A percentile compares a stretch with the other conserved stretches of the same genome.
phyloP scores from a whole-genome alignment of 2,797 vertebrate genomes.

The Helicolenus hilgendorfi region DNA sequence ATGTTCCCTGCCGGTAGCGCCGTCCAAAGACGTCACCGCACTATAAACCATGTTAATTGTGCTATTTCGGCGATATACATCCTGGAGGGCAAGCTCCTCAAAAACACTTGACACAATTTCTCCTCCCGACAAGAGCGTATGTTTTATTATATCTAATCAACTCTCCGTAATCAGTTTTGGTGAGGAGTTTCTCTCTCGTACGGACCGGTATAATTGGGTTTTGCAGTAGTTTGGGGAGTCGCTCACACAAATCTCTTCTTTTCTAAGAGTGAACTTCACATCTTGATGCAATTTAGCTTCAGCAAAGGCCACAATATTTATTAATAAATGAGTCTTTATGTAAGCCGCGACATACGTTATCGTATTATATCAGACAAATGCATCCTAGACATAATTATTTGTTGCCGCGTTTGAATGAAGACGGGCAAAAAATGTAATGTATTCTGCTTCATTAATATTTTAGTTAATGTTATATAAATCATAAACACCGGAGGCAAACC shows the following conservation, averaged over 20 bases:
- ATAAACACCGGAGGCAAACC: not conserved
- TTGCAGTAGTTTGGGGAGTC: not conserved
- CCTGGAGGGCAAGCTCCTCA: not conserved
- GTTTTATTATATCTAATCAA: constrained; percentile 19
- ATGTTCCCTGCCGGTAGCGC: constrained; percentile 46
- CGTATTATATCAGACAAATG: not conserved
- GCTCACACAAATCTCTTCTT: not conserved
- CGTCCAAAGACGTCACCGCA: constrained; percentile 25
- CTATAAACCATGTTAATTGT: constrained; percentile 29
- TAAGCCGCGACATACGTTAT: not conserved
- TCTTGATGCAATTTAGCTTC: not conserved
- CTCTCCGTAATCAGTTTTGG: constrained; percentile 7
- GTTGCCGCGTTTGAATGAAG: not conserved
- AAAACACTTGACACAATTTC: not conserved
- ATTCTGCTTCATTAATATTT: not conserved
- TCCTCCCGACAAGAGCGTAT: not conserved
- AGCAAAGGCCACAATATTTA: not conserved
- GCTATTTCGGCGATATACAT: not conserved
- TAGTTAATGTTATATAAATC: not conserved
- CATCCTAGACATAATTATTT: not conserved
- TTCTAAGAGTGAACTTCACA: not conserved
- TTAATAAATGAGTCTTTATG: not conserved
- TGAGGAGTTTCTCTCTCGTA: not conserved
- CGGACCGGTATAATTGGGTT: not conserved
- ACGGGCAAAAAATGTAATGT: not conserved